These are phyloP conservation scores for Aleiodes testaceus DNA, from an alignment of 2,888 invertebrate genomes.

Conservation along the genomic window DNA sequence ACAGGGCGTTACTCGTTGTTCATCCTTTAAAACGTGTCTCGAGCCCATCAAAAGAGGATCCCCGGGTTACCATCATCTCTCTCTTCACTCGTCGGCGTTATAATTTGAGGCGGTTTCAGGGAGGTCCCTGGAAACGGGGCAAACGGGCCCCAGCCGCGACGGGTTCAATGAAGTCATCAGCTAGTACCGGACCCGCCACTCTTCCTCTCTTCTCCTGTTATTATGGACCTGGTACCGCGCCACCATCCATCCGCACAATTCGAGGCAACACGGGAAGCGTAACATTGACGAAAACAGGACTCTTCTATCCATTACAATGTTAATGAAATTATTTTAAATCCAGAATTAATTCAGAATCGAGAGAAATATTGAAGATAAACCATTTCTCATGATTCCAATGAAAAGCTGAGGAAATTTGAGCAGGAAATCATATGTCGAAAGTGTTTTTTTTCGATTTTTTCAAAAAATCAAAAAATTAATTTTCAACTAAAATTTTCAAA, in stretches of 20 bases:
- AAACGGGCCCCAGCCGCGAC: constrained; percentile 52
- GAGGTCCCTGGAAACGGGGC: constrained; percentile 68
- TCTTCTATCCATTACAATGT: background rate
- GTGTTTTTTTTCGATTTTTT: no score
- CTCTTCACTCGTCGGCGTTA: constrained; percentile 63
- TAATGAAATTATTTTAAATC: background rate
- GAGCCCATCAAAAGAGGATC: constrained; percentile 66
- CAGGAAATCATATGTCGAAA: no score
- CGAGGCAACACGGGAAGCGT: constrained; percentile 22
- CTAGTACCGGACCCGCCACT: constrained; percentile 66
- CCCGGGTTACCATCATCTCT: constrained; percentile 40
- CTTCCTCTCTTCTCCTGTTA: constrained; percentile 61
- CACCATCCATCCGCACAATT: constrained; percentile 55
- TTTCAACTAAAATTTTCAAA: no score
- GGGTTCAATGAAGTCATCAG: constrained; percentile 73
- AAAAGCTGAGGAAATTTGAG: no score
- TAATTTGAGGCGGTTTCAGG: constrained; percentile 73
- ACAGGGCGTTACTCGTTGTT: constrained; percentile 32
- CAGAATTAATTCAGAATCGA: no score
- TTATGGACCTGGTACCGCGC: constrained; percentile 71
- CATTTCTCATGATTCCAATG: no score
- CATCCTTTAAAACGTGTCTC: constrained; percentile 60
- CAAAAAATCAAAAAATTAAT: no score
- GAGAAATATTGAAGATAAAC: no score
- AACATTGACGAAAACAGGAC: background rate